Evolutionary conservation across 2,113 vertebrate species (phyloP), one percentile per base, ranked within the genome.

Genomic region (Malurus cyaneus): DNA sequence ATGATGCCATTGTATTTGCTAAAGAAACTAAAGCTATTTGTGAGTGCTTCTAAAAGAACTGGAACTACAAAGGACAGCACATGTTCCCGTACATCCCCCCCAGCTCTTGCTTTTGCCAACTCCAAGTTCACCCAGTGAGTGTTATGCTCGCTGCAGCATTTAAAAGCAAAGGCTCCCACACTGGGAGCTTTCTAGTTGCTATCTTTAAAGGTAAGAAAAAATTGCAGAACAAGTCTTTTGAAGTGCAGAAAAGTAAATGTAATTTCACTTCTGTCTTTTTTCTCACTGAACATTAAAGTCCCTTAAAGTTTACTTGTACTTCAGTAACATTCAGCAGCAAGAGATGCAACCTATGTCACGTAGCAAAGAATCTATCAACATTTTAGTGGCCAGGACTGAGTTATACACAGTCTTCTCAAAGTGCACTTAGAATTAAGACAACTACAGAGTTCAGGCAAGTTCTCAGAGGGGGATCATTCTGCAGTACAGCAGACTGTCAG

Each of bases 1-100:
- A 96, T 89, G 93, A 96, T 96, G 95, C 97, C 91, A 97, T 97
- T 98, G 97, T 97, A 56, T 95, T 97, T 96, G 96, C 91, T 96
- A 95, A 96, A 96, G 95, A 96, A 97, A 96, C 96, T 96, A 93
- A 96, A 96, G 96, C 96, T 95, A 89, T 95, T 97, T 96, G 95
- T 76, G 92, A 95, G 93, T 79, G 94, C 92, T 94, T 96, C 97
- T 94, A 95, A 97, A 96, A 94, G 87, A 94, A 71, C 94, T 92
- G 76, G 62, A 93, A 85, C 94, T 96, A 95, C 94, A 96, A 97
- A 96, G 81, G 91, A 56, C 95, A 95, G 94, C 96, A 93, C 96
- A 96, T 96, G 95, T 81, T 96, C 92, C 77, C 92, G 82, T 95
- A 80, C 93, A 93, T 72, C 86, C 86, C 80, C 88, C 91, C 87